Base-by-base conservation (phyloP, 2,797 vertebrate species). In the Thripadectes ignobilis region DNA sequence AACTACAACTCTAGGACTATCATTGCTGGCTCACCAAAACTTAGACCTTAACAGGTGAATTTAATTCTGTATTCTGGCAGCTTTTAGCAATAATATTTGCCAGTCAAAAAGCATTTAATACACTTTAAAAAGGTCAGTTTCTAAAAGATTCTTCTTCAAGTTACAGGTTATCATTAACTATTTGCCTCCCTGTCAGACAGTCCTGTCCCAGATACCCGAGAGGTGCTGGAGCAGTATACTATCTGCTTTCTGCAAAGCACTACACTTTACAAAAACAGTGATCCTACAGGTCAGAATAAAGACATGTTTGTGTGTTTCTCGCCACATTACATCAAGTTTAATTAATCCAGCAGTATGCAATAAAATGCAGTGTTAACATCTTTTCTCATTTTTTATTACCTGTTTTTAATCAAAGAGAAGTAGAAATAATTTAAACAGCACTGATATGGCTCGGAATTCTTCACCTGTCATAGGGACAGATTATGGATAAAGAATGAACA, bases 251-350 rank as follows among this genome's bases (percentile, higher is more conserved):
- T 68, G 13, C 24, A 21, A 85, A 83, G 59, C 38, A 74, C 21
- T 15, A 36, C 24, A 72, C 49, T 63, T 84, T 36, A 81, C 17
- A 72, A 45, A 67, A 84, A 32, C 43, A 6, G 5, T 39, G n/a
- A 61, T 43, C 14, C 38, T 58, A 39, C 16, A 59, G 7, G 10
- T 66, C 39, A 59, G 22, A 74, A 74, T 55, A 82, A 68, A 63
- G 18, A 54, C 0, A 26, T 18, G 0, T 30, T 51, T 57, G 6
- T 34, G 34, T 4, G 1, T 54, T 85, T 85, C n/a, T n/a, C 30
- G 68, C 23, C 46, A 75, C 27, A 54, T 58, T 52, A 62, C 12
- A 61, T 7, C 9, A 77, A 85, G 80, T 59, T 46, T 45, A 69
- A 85, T 80, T 88, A 62, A 83, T 38, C 29, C 48, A 87, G 24